Percentiles rank a stretch among this genome's conserved stretches.
Evolutionary conservation across 2,797 vertebrate genomes (phyloP).

Genomic region (Gouania willdenowi): DNA sequence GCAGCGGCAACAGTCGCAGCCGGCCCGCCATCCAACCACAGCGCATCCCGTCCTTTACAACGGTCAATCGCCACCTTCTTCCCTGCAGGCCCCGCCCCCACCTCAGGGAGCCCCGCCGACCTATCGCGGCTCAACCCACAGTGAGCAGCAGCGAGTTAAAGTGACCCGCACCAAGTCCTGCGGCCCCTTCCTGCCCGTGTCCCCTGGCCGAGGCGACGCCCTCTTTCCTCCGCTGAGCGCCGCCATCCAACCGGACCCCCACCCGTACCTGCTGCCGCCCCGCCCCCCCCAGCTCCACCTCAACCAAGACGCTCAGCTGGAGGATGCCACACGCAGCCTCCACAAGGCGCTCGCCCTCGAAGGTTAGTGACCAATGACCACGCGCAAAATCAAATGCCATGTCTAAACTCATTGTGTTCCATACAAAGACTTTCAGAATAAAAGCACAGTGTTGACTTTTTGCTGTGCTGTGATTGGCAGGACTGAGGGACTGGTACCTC

Average conservation of each 20-base stretch:
- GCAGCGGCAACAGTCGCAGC: slow-evolving; percentile 58
- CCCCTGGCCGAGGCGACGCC: slow-evolving; percentile 21
- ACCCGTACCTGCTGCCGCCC: slow-evolving; percentile 51
- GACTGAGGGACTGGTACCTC: slow-evolving; percentile 89
- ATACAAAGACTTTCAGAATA: too few species aligned
- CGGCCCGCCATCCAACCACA: slow-evolving; percentile 35
- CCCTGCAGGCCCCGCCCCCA: slow-evolving; percentile 22
- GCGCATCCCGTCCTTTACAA: slow-evolving; percentile 46
- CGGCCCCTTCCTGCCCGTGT: slow-evolving; percentile 70
- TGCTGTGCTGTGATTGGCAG: slow-evolving; percentile 24
- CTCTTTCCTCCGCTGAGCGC: slow-evolving; percentile 11
- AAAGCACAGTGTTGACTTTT: too few species aligned
- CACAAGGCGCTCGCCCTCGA: slow-evolving; percentile 88
- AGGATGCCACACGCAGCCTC: slow-evolving; percentile 76
- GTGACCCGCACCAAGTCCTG: slow-evolving; percentile 82
- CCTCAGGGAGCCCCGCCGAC: slow-evolving; percentile 45
- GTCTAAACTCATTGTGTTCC: too few species aligned
- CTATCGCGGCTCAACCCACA: slow-evolving; percentile 64
- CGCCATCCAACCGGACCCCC: slow-evolving; percentile 49
- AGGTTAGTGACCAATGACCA: slow-evolving; percentile 49
- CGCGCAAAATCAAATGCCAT: too few species aligned
- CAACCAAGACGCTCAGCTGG: slow-evolving; percentile 50
- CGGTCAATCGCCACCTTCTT: slow-evolving; percentile 15
- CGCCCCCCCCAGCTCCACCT: slow-evolving; percentile 35
- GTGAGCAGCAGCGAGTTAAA: slow-evolving; percentile 68